Evolutionary conservation across 2,888 invertebrate genomes (phyloP).

Genomic region (Drosophila meridiana): DNA sequence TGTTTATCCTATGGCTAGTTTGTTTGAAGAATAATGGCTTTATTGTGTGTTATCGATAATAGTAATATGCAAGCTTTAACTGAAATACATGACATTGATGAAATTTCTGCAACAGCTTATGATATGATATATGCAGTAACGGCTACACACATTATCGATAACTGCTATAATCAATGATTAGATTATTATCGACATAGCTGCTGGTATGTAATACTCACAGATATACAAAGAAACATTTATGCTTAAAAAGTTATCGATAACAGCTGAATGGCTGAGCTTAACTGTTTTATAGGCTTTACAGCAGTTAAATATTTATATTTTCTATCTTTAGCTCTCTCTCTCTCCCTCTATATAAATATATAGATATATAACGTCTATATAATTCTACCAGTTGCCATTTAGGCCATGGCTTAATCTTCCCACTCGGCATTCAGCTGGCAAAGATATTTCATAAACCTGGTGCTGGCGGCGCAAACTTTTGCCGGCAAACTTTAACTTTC

Average conservation of each 20-base stretch:
- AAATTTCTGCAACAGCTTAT: background rate
- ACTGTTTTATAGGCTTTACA: background rate
- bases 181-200: background rate
- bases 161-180: background rate
- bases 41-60: background rate
- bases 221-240: background rate
- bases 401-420: background rate
- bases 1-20: too few relatives aligned
- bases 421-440: background rate
- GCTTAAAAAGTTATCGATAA: background rate
- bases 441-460: background rate
- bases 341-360: background rate
- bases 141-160: background rate
- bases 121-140: background rate
- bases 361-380: background rate
- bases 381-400: background rate
- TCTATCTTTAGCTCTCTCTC: background rate
- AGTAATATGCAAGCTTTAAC: background rate
- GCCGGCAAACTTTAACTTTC: constrained; percentile 11
- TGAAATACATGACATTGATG: too few relatives aligned
- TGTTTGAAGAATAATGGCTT: too few relatives aligned
- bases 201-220: background rate
- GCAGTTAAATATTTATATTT: background rate
- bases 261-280: background rate
- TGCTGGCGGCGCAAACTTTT: constrained; percentile 12